phyloP scores from a whole-genome alignment of 2,888 invertebrate species.

The Netelia inedita region DNA sequence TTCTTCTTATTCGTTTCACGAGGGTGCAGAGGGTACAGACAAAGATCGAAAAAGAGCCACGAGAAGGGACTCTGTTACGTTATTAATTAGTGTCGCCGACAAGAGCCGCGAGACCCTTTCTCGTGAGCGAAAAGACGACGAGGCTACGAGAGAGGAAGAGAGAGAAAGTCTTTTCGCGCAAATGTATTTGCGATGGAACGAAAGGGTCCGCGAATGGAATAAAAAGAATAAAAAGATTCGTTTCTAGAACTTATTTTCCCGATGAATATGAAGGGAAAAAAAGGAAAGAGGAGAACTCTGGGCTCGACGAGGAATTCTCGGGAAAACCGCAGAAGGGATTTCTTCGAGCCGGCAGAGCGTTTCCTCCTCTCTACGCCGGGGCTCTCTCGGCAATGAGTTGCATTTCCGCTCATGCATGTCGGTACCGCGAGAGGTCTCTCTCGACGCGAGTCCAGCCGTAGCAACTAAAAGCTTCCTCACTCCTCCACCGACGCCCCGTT shows the following conservation, averaged over 20 bases:
- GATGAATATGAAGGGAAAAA: slow-evolving; percentile 32
- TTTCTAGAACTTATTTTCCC: slow-evolving; percentile 45
- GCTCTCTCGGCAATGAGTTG: slow-evolving; percentile 45
- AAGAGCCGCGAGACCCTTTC: slow-evolving; percentile 26
- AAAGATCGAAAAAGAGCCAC: slow-evolving; percentile 27
- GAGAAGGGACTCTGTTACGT: slow-evolving; percentile 49
- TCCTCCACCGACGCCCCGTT: slow-evolving; percentile 16
- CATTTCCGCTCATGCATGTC: slow-evolving; percentile 59
- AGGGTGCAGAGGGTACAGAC: slow-evolving; percentile 27
- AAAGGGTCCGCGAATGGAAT: neutral
- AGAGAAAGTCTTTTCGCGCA: neutral
- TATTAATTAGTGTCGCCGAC: slow-evolving; percentile 65
- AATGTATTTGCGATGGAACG: neutral
- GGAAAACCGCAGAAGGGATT: slow-evolving; percentile 63
- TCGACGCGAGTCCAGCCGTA: neutral
- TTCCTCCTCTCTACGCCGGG: slow-evolving; percentile 18
- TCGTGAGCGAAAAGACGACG: neutral
- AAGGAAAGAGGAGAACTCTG: too few species aligned
- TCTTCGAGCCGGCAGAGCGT: slow-evolving; percentile 36
- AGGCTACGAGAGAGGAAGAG: neutral
- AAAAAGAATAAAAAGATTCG: neutral
- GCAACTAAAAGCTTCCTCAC: slow-evolving; percentile 4
- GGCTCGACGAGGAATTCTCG: slow-evolving; percentile 55
- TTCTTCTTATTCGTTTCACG: neutral
- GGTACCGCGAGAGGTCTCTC: slow-evolving; percentile 1